Percentiles rank a stretch among this genome's conserved stretches.
These are phyloP conservation scores for Cephus nigrinus DNA, from an alignment of 2,888 invertebrate genomes.

Conservation along the genomic window DNA sequence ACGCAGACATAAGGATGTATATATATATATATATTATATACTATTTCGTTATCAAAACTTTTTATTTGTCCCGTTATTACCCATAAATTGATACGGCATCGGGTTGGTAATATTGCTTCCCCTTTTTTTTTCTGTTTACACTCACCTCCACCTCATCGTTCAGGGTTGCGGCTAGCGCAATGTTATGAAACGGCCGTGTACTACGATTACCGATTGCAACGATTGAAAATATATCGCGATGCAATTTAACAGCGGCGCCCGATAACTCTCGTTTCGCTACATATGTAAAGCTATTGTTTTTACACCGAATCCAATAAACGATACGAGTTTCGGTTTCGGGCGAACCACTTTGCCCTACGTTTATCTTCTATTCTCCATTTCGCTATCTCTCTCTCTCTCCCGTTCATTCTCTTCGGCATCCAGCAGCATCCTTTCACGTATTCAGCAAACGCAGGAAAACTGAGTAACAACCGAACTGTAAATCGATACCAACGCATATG, in stretches of 20 bases:
- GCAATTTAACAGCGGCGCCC: neutral
- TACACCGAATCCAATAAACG: slow-evolving; percentile 52
- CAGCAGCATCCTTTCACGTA: neutral
- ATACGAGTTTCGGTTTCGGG: slow-evolving; percentile 22
- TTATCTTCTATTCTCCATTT: neutral
- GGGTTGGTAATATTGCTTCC: neutral
- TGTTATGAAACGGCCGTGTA: neutral
- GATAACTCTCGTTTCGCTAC: neutral
- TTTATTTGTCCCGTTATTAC: neutral
- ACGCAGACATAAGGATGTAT: neutral
- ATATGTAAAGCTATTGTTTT: slow-evolving; percentile 38
- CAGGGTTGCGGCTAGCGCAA: neutral
- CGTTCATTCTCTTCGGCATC: slow-evolving; percentile 9
- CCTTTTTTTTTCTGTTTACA: neutral
- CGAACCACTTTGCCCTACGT: neutral
- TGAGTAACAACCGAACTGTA: slow-evolving; percentile 18
- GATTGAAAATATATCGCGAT: neutral
- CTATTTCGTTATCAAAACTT: neutral
- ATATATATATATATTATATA: too few relatives aligned
- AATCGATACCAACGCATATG: slow-evolving; percentile 41
- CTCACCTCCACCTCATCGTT: neutral
- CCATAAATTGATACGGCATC: neutral
- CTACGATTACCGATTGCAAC: neutral
- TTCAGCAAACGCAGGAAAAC: neutral
- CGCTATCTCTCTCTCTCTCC: slow-evolving; percentile 23